These are phyloP conservation scores for Catharus minimus DNA, from an alignment of 2,113 vertebrate species.

Conservation along the genomic window DNA sequence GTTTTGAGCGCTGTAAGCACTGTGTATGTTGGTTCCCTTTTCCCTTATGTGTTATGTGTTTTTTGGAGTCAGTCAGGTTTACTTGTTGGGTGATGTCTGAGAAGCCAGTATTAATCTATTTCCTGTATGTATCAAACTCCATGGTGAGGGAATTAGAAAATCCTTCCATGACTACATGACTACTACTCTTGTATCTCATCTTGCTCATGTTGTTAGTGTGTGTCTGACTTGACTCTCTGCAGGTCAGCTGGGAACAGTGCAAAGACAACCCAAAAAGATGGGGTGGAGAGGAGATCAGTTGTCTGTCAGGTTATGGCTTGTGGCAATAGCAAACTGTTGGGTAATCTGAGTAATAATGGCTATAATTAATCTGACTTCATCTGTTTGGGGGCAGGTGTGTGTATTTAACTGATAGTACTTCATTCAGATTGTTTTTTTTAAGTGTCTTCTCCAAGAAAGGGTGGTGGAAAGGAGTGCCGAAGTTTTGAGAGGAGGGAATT, in stretches of 20 bases:
- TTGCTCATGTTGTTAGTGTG: not conserved
- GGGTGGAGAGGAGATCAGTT: not conserved
- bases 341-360: not conserved
- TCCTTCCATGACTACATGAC: accelerated
- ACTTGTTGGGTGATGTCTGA: not conserved
- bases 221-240: not conserved
- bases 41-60: accelerated
- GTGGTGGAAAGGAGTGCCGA: not conserved
- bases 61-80: not conserved
- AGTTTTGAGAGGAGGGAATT: not conserved
- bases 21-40: not conserved
- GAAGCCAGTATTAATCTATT: not conserved
- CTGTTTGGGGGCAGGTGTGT: not conserved
- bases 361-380: not conserved
- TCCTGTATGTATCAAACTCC: not conserved
- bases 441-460: not conserved
- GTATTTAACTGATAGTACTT: not conserved
- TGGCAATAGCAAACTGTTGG: not conserved
- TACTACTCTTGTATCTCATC: not conserved
- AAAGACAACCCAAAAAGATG: not conserved
- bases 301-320: not conserved
- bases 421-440: not conserved
- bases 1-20: not conserved
- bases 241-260: not conserved
- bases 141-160: not conserved